Evolutionary conservation across 2,888 invertebrate genomes (phyloP), one percentile per base, ranked within the genome.

Genomic region (Trisateles emortualis): DNA sequence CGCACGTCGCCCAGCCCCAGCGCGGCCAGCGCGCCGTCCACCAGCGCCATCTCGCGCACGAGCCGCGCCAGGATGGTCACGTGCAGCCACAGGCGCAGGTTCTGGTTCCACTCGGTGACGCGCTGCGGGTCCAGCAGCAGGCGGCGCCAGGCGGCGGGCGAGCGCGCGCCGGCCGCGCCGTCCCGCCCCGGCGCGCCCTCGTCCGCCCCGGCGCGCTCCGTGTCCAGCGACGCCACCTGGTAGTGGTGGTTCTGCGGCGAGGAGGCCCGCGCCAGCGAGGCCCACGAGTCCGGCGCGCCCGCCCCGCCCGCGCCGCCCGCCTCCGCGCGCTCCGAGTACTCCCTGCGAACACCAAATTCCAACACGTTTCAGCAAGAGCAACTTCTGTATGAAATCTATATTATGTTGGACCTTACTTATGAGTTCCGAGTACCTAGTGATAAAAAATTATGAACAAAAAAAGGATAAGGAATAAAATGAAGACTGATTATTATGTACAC

Each of bases 1-100:
- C 66, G 59, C 67, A 64, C 78, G 36, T 48, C 62, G 35, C 63
- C 60, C 73, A 81, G 78, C 10, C 55, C 66, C 26, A 58, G 52
- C 14, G 95, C 94, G 50, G 95, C 93, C 62, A 98, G 93, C 8
- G 95, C 93, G 38, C 94, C 94, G 83, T 97, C 96, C 30, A 96
- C 94, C 45, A 89, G 90, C 58, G 94, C 95, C 72, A 98, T 95
- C 92, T 97, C 97, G 41, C 90, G 90, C 19, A 95, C 95, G 46
- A 98, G 87, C 22, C 96, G 95, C 78, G 95, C 94, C 54, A 98
- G 88, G 63, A 98, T 96, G 2, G 98, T 98, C 71, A 95, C 95
- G 54, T 97, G 96, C 64, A 98, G 94, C 98, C 98, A 98, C 43
- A 51, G 47, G 16, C 62, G 47, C 52, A 56, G 51, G 90, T 96